phyloP scores from a whole-genome alignment of 2,888 invertebrate species.

The Apamea anceps region DNA sequence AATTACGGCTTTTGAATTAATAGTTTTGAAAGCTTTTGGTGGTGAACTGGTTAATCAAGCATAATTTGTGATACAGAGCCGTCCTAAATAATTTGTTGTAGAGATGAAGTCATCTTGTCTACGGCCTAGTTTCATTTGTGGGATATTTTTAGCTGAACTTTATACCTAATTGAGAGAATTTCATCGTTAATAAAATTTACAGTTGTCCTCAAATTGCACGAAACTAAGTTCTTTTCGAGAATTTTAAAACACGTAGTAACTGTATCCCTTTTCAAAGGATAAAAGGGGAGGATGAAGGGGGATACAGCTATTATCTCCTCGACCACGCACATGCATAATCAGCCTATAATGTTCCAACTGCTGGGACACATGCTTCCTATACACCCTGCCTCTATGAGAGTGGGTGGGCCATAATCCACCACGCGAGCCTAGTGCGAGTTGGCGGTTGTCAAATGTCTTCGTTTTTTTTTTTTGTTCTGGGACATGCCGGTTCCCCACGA shows the following conservation, averaged over 20 bases:
- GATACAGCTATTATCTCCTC: background rate
- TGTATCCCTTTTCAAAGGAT: background rate
- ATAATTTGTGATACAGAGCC: background rate
- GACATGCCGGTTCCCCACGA: background rate
- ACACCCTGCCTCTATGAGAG: background rate
- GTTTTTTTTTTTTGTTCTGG: background rate
- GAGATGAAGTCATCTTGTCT: conserved; percentile 45
- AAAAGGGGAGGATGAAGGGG: too few species aligned
- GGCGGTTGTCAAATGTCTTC: background rate
- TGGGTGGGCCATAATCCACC: background rate
- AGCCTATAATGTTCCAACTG: background rate
- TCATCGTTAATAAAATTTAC: background rate
- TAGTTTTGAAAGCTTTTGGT: background rate
- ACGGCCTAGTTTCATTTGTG: conserved; percentile 36
- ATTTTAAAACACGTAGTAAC: background rate
- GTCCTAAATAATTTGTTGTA: background rate
- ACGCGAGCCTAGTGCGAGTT: background rate
- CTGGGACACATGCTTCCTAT: background rate
- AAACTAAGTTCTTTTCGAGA: background rate
- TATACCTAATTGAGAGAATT: background rate
- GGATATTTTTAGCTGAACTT: conserved; percentile 31
- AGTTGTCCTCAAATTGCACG: background rate
- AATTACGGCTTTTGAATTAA: background rate
- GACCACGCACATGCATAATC: too few species aligned
- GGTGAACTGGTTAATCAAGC: conserved; percentile 4